These are phyloP conservation scores for Enteromius radiatus DNA, from an alignment of 2,797 vertebrate species.

Conservation along the genomic window DNA sequence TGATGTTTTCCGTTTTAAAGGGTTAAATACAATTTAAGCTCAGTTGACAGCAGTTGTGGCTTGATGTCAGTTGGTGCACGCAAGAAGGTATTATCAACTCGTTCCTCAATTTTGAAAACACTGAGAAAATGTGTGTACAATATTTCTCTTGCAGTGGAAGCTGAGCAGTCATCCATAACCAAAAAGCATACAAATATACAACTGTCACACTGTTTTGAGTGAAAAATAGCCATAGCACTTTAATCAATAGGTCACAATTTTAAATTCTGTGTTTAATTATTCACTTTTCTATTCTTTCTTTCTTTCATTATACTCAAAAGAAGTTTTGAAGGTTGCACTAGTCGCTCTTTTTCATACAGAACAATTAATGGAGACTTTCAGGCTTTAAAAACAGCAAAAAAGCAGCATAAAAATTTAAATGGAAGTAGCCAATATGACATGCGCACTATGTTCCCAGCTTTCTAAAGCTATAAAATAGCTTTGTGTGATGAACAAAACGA, in stretches of 20 bases:
- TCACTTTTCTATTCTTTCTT: not conserved
- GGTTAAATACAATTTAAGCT: constrained; percentile 12
- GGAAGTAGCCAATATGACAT: not conserved
- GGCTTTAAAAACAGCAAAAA: not conserved
- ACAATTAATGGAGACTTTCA: not conserved
- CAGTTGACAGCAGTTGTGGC: constrained; percentile 9
- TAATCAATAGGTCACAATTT: not conserved
- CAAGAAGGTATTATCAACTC: not conserved
- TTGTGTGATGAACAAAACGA: not conserved
- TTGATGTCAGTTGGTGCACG: not conserved
- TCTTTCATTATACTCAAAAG: not conserved
- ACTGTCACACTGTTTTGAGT: not conserved
- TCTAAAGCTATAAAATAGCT: not conserved
- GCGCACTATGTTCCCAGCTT: not conserved
- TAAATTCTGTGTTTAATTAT: not conserved
- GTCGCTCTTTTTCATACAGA: not conserved
- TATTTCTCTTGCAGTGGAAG: not conserved
- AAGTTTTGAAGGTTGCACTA: not conserved
- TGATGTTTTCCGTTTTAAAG: constrained; percentile 7
- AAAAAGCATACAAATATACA: not conserved
- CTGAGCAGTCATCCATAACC: not conserved
- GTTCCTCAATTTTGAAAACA: not conserved
- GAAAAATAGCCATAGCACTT: not conserved
- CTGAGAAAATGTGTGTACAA: not conserved
- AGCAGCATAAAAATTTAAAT: not conserved